Conservation (phyloP, 2,888 invertebrate species). For the Clistopyga incitator region DNA sequence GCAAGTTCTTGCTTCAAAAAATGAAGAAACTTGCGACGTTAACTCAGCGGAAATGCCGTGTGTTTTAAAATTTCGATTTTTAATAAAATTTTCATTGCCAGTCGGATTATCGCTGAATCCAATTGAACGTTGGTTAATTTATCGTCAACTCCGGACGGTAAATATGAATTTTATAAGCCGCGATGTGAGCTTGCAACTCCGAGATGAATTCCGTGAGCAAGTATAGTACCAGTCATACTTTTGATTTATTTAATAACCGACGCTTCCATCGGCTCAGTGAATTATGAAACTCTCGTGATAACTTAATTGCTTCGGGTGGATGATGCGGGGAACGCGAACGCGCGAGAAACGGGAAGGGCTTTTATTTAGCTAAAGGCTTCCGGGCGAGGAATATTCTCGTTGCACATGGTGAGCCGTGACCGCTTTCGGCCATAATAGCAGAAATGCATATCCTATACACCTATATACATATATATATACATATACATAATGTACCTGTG, state of each 20-base stretch:
- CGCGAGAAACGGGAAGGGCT: constrained; percentile 58
- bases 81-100: too few species aligned
- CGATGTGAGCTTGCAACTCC: background rate
- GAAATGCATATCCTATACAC: constrained; percentile 12
- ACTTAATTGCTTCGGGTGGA: constrained; percentile 52
- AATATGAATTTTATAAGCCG: too few species aligned
- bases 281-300: constrained; percentile 30
- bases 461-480: too few species aligned
- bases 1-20: too few species aligned
- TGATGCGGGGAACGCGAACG: constrained; percentile 40
- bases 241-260: background rate
- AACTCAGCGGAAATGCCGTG: too few species aligned
- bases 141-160: too few species aligned
- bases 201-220: background rate
- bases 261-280: background rate
- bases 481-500: too few species aligned
- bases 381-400: constrained; percentile 50
- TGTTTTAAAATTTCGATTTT: too few species aligned
- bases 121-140: too few species aligned
- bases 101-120: too few species aligned
- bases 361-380: constrained; percentile 65
- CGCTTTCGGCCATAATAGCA: constrained; percentile 51
- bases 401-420: constrained; percentile 54
- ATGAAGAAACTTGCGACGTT: too few species aligned
- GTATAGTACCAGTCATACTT: background rate